A percentile compares a stretch with the other conserved stretches of the same genome.
phyloP scores from a whole-genome alignment of 2,888 invertebrate species.

The Chrysolina americana region DNA sequence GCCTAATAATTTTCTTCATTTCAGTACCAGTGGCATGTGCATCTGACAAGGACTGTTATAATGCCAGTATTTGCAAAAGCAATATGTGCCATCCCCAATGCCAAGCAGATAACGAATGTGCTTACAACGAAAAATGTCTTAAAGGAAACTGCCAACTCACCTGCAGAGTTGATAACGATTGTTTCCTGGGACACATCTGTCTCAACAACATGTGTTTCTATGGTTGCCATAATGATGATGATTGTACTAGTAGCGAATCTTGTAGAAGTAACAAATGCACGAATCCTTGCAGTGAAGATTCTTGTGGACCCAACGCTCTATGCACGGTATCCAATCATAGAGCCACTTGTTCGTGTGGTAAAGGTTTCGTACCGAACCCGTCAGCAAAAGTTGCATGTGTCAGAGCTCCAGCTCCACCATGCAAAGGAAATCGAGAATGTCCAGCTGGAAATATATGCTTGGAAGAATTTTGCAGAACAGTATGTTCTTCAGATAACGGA shows the following conservation, averaged over 20 bases:
- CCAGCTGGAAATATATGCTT: conserved; percentile 77
- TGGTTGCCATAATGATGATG: conserved; percentile 89
- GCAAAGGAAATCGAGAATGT: conserved; percentile 85
- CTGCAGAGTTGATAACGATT: conserved; percentile 92
- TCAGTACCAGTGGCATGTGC: conserved; percentile 85
- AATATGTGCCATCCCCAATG: conserved; percentile 88
- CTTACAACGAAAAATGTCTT: conserved; percentile 90
- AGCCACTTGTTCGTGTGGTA: conserved; percentile 84
- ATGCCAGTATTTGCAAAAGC: conserved; percentile 83
- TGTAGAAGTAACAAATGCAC: conserved; percentile 86
- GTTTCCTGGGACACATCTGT: conserved; percentile 93
- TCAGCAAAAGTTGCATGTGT: conserved; percentile 91
- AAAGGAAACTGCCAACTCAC: conserved; percentile 88
- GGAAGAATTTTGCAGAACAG: conserved; percentile 81
- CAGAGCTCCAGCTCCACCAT: conserved; percentile 82
- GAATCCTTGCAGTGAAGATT: conserved; percentile 82
- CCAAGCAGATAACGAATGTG: conserved; percentile 84
- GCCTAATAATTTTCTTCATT: conserved; percentile 46
- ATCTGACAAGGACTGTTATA: conserved; percentile 78
- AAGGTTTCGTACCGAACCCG: conserved; percentile 88
- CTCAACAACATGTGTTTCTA: conserved; percentile 87
- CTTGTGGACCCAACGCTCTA: conserved; percentile 88
- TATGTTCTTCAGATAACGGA: conserved; percentile 82
- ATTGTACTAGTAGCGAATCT: conserved; percentile 88
- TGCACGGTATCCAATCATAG: conserved; percentile 87